Percentiles rank a stretch among this genome's conserved stretches.
Conservation (phyloP, 2,797 vertebrate genomes). For the Siniperca scherzeri region DNA sequence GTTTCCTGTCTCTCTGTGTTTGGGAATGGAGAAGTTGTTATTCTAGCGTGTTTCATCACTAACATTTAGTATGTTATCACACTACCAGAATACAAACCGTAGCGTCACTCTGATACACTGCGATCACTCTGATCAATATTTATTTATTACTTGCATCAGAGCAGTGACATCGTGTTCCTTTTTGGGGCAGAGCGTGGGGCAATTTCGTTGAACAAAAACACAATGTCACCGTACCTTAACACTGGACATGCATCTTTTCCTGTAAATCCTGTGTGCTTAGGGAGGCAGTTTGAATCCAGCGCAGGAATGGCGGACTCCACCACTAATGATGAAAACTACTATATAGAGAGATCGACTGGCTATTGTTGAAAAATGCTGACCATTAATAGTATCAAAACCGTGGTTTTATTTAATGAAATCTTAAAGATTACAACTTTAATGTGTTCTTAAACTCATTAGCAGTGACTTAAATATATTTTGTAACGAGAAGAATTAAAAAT, state of each 20-base stretch:
- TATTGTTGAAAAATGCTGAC: neutral
- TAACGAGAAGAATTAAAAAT: neutral
- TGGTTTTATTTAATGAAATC: slow-evolving; percentile 14
- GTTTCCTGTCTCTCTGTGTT: neutral
- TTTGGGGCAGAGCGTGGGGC: neutral
- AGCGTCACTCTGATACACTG: too few species aligned
- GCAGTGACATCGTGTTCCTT: neutral
- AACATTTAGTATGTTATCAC: neutral
- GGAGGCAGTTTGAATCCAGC: too few species aligned
- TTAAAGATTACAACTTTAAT: neutral
- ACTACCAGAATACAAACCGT: neutral
- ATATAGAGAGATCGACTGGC: neutral
- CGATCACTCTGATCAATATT: too few species aligned
- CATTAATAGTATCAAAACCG: neutral
- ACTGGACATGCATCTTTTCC: neutral
- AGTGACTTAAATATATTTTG: slow-evolving; percentile 1
- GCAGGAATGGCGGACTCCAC: too few species aligned
- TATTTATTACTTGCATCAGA: neutral
- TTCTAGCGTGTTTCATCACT: neutral
- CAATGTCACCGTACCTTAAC: neutral
- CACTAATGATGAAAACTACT: neutral
- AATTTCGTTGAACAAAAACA: neutral
- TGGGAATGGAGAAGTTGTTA: neutral
- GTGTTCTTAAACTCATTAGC: slow-evolving; percentile 10
- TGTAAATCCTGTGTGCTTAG: neutral